Evolutionary conservation across 2,113 vertebrate species (phyloP).

Genomic region (Lophochroa leadbeateri): DNA sequence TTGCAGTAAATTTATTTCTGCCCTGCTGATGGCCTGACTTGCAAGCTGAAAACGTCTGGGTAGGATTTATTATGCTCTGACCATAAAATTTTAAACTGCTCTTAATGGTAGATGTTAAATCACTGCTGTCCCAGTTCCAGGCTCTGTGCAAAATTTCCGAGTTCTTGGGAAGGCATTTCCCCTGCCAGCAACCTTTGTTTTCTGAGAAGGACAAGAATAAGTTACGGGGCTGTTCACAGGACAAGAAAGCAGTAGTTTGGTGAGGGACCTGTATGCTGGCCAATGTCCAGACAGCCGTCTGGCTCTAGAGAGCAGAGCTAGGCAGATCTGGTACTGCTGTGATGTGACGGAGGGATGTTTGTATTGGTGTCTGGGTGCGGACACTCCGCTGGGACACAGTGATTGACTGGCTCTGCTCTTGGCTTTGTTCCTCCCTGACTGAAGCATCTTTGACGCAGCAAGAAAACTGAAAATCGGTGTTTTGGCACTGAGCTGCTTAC

Average conservation of each 20-base stretch:
- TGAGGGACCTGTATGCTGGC: not conserved
- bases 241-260: not conserved
- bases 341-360: not conserved
- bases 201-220: not conserved
- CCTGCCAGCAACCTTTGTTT: not conserved
- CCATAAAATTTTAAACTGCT: constrained; percentile 46
- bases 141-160: constrained; percentile 2
- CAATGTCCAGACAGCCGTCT: not conserved
- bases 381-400: not conserved
- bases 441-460: not conserved
- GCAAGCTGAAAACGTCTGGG: not conserved
- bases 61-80: constrained; percentile 35
- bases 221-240: not conserved
- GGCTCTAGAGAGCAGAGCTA: not conserved
- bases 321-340: not conserved
- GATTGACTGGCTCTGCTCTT: not conserved
- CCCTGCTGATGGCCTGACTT: not conserved
- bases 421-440: not conserved
- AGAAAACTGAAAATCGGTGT: constrained; percentile 24
- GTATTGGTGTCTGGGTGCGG: not conserved
- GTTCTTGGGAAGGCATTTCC: not conserved
- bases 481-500: not conserved
- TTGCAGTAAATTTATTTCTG: constrained; percentile 24
- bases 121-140: constrained; percentile 2
- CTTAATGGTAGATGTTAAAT: constrained; percentile 54